These are phyloP conservation scores for Myiozetetes cayanensis DNA, from an alignment of 2,113 vertebrate genomes.

Conservation along the genomic window DNA sequence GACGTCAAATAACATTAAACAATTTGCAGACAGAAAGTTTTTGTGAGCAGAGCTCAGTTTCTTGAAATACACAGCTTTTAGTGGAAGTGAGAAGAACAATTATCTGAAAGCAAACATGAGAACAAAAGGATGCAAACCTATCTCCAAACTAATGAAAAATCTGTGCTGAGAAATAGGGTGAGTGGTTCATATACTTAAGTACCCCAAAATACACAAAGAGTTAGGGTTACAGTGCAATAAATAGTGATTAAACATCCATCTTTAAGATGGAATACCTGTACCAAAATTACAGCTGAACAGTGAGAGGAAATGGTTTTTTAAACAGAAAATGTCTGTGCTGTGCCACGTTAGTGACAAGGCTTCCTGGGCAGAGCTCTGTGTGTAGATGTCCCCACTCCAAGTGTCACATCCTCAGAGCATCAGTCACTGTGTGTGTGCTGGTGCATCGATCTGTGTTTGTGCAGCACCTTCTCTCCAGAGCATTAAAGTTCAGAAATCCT, in stretches of 20 bases:
- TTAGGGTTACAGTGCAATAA: not conserved
- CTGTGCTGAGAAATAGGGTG: not conserved
- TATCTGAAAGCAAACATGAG: not conserved
- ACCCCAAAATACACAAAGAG: not conserved
- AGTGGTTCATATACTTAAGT: not conserved
- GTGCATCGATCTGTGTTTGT: fast-evolving
- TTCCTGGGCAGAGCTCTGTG: not conserved
- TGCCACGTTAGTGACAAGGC: not conserved
- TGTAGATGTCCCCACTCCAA: not conserved
- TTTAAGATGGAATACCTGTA: not conserved
- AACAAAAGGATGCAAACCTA: not conserved
- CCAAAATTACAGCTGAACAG: not conserved
- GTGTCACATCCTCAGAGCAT: not conserved
- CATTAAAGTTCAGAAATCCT: not conserved
- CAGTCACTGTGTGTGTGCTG: not conserved
- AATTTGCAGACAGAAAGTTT: not conserved
- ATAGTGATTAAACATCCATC: not conserved
- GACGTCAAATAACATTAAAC: not conserved
- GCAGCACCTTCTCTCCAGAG: not conserved
- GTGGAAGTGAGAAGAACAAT: not conserved
- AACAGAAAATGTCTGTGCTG: not conserved
- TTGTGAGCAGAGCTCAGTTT: not conserved
- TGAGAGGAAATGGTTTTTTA: not conserved
- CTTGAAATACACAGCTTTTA: not conserved
- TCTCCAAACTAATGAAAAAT: not conserved